phyloP scores from a whole-genome alignment of 2,888 invertebrate genomes.

The Elegia similella region DNA sequence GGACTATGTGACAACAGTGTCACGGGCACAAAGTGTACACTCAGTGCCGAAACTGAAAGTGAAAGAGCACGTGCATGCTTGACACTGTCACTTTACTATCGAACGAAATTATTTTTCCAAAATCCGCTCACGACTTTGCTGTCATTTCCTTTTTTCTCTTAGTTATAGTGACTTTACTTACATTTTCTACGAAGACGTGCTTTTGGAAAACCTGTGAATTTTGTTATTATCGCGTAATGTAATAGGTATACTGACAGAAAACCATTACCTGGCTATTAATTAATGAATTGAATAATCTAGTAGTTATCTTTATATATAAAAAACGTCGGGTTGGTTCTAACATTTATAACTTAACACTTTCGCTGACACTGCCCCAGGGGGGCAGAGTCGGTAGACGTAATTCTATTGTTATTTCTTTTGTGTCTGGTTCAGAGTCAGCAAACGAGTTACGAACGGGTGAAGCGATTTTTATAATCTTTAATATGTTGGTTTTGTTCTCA shows the following conservation, averaged over 20 bases:
- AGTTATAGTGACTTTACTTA: conserved; percentile 6
- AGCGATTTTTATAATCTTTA: no score
- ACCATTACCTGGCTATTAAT: background rate
- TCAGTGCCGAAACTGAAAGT: conserved; percentile 61
- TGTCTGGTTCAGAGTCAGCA: no score
- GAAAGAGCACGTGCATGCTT: conserved; percentile 44
- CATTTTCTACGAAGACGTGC: conserved; percentile 11
- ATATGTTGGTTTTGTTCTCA: no score
- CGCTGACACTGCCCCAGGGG: no score
- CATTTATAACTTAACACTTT: no score
- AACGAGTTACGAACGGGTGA: no score
- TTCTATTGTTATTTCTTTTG: no score
- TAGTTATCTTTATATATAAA: no score
- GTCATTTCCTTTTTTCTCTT: conserved; percentile 2
- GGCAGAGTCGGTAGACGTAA: no score
- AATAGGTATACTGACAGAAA: no score
- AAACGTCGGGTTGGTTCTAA: no score
- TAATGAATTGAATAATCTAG: no score
- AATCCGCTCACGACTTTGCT: conserved; percentile 21
- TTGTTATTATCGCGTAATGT: background rate
- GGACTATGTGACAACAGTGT: conserved; percentile 44
- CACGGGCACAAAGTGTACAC: conserved; percentile 40
- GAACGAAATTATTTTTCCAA: conserved; percentile 25
- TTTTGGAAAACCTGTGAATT: background rate
- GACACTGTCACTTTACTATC: conserved; percentile 26